These are phyloP conservation scores for Lophotriccus pileatus DNA, from an alignment of 2,797 vertebrate species.

Conservation along the genomic window DNA sequence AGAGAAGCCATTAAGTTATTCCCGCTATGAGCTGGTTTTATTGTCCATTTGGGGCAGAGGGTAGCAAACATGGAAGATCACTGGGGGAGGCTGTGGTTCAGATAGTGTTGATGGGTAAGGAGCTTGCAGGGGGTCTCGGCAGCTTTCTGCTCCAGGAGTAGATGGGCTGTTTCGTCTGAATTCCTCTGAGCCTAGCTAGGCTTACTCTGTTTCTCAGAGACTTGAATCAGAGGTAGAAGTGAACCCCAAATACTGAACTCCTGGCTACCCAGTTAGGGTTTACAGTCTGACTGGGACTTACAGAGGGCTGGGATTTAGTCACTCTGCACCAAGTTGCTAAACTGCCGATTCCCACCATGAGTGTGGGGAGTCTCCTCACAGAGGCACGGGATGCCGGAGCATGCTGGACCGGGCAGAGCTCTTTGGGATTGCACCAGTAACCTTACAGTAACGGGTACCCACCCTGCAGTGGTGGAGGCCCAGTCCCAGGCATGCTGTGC, in stretches of 20 bases:
- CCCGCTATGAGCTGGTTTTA: neutral
- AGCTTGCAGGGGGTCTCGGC: neutral
- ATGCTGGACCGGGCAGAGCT: fast-evolving
- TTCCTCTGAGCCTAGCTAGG: neutral
- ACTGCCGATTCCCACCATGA: fast-evolving
- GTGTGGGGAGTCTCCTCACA: neutral
- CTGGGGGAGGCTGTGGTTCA: neutral
- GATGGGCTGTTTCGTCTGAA: neutral
- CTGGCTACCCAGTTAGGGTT: neutral
- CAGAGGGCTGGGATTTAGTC: neutral
- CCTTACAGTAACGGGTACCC: neutral
- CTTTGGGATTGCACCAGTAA: neutral
- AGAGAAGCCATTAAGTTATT: neutral
- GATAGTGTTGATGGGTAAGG: neutral
- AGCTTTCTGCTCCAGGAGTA: neutral
- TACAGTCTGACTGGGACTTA: neutral
- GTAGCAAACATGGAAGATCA: neutral
- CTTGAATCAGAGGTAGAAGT: neutral
- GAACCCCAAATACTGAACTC: neutral
- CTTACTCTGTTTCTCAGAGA: neutral
- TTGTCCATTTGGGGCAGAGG: neutral
- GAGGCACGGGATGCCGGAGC: neutral
- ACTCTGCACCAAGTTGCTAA: neutral
- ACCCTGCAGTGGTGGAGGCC: neutral
- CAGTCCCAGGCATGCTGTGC: neutral